phyloP scores from a whole-genome alignment of 2,113 vertebrate species.

The Ancistrus triradiatus region DNA sequence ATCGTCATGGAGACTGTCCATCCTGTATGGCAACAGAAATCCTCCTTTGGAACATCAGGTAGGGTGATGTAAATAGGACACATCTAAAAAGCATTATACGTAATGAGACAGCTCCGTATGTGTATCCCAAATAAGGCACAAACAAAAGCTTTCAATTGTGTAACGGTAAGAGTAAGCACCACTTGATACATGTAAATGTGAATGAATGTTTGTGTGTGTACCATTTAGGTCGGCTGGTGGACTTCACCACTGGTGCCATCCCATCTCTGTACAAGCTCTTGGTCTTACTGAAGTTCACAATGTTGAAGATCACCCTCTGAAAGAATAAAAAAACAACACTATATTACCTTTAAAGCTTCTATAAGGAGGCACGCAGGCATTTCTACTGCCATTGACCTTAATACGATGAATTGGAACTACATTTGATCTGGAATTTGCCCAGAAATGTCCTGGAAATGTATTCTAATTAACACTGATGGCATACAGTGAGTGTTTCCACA shows the following conservation, averaged over 20 bases:
- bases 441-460: conserved; percentile 5
- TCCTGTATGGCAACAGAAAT: conserved; percentile 6
- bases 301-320: conserved; percentile 95
- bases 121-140: too few relatives aligned
- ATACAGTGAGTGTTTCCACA: conserved; percentile 7
- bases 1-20: conserved; percentile 45
- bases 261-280: conserved; percentile 98
- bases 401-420: conserved; percentile 1
- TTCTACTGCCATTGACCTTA: conserved; percentile 7
- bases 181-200: background rate
- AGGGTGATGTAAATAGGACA: too few relatives aligned
- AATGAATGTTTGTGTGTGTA: conserved; percentile 48
- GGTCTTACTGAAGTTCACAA: conserved; percentile 98
- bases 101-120: too few relatives aligned
- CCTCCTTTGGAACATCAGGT: too few relatives aligned
- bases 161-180: too few relatives aligned
- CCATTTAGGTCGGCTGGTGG: conserved; percentile 93
- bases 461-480: conserved; percentile 18
- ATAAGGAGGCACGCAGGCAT: background rate
- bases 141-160: too few relatives aligned
- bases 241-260: conserved; percentile 96
- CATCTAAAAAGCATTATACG: too few relatives aligned
- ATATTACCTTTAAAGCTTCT: background rate
- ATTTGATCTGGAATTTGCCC: conserved; percentile 12
- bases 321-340: conserved; percentile 49